phyloP scores from a whole-genome alignment of 2,888 invertebrate species.

The Poecilobothrus nobilitatus region DNA sequence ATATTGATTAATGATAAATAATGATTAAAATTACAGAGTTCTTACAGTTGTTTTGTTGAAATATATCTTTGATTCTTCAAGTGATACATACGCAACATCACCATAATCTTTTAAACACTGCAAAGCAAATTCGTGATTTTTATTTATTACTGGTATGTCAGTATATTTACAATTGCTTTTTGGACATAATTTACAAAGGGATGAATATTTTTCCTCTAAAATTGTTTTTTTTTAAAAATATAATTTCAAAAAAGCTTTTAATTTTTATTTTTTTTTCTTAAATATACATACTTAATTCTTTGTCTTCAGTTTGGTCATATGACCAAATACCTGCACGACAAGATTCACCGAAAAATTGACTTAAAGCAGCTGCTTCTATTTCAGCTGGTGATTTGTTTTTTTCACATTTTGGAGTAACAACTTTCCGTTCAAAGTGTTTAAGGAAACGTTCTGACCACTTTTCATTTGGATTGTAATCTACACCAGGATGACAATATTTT shows the following conservation, averaged over 20 bases:
- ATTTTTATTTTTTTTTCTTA: slow-evolving; percentile 15
- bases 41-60: background rate
- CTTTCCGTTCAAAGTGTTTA: slow-evolving; percentile 50
- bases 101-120: slow-evolving; percentile 48
- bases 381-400: slow-evolving; percentile 48
- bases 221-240: background rate
- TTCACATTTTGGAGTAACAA: slow-evolving; percentile 26
- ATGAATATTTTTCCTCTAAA: slow-evolving; percentile 48
- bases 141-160: background rate
- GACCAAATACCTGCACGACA: slow-evolving; percentile 69
- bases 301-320: slow-evolving; percentile 47
- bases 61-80: slow-evolving; percentile 33
- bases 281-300: slow-evolving; percentile 51
- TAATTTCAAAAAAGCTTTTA: background rate
- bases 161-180: slow-evolving; percentile 30
- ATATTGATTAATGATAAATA: background rate
- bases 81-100: slow-evolving; percentile 50
- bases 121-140: slow-evolving; percentile 47
- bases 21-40: background rate
- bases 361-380: slow-evolving; percentile 54
- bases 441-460: slow-evolving; percentile 53
- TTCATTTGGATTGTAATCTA: slow-evolving; percentile 39
- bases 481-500: slow-evolving; percentile 59
- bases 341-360: slow-evolving; percentile 55
- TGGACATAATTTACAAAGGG: slow-evolving; percentile 47